phyloP scores from a whole-genome alignment of 2,797 vertebrate genomes.

The Epinephelus coioides region DNA sequence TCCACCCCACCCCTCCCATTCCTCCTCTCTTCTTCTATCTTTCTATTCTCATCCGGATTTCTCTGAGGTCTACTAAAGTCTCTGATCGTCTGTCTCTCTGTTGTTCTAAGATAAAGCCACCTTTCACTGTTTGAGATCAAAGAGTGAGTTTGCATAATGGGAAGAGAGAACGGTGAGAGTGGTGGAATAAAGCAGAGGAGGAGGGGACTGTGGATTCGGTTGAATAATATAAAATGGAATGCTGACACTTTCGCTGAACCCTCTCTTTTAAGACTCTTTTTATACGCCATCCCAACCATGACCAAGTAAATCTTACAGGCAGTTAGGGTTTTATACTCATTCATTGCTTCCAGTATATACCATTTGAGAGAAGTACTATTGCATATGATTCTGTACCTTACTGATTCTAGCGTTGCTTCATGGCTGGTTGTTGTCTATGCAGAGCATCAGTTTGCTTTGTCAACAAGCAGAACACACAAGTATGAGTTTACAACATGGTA shows the following conservation, averaged over 20 bases:
- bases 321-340: slow-evolving; percentile 47
- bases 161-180: slow-evolving; percentile 39
- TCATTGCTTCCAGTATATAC: slow-evolving; percentile 38
- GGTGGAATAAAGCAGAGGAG: slow-evolving; percentile 42
- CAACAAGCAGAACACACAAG: too few relatives aligned
- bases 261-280: slow-evolving; percentile 64
- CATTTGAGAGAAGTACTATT: slow-evolving; percentile 26
- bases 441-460: neutral
- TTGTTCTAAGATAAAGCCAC: slow-evolving; percentile 76
- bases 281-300: slow-evolving; percentile 50
- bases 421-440: neutral
- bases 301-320: slow-evolving; percentile 65
- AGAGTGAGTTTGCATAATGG: slow-evolving; percentile 75
- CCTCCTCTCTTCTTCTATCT: slow-evolving; percentile 12
- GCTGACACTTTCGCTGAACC: slow-evolving; percentile 72
- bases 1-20: neutral
- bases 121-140: slow-evolving; percentile 75
- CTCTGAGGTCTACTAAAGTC: slow-evolving; percentile 51
- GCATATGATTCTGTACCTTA: slow-evolving; percentile 19
- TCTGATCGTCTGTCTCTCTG: slow-evolving; percentile 66
- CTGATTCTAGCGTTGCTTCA: neutral
- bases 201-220: slow-evolving; percentile 58
- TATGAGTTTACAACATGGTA: too few relatives aligned
- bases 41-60: slow-evolving; percentile 51
- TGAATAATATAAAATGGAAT: slow-evolving; percentile 68